Conservation (phyloP, 2,888 invertebrate genomes). For the Meliscaeva auricollis region DNA sequence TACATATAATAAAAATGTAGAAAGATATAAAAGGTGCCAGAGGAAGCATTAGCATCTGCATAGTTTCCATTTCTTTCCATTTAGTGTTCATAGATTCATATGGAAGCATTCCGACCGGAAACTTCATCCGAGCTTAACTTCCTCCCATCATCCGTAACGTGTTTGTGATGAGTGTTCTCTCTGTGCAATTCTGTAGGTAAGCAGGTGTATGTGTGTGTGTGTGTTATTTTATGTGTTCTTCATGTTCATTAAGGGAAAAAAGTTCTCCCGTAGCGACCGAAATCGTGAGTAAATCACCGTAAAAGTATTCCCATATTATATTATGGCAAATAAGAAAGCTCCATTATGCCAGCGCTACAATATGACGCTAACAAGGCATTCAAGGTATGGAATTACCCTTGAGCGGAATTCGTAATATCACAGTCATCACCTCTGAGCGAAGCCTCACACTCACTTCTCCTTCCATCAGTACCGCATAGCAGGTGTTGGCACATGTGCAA, state of each 20-base stretch:
- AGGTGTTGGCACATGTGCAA: conserved; percentile 71
- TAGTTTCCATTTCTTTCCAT: conserved; percentile 38
- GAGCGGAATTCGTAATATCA: conserved; percentile 57
- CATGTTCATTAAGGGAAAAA: conserved; percentile 61
- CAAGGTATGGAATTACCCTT: conserved; percentile 68
- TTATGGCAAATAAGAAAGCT: conserved; percentile 55
- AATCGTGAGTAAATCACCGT: conserved; percentile 74
- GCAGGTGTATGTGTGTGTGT: conserved; percentile 4
- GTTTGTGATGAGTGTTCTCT: not conserved
- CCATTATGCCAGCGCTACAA: conserved; percentile 64
- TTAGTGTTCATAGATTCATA: conserved; percentile 14
- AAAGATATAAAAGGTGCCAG: no score
- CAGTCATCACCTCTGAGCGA: conserved; percentile 28
- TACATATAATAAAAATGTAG: not conserved
- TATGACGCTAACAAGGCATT: conserved; percentile 73
- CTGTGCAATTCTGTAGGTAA: not conserved
- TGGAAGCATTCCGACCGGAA: conserved; percentile 56
- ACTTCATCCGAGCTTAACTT: conserved; percentile 53
- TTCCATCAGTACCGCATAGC: conserved; percentile 23
- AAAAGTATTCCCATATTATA: conserved; percentile 60
- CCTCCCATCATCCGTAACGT: conserved; percentile 39
- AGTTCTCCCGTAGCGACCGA: conserved; percentile 52
- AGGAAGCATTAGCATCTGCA: conserved; percentile 53
- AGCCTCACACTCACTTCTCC: conserved; percentile 23
- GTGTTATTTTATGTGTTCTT: conserved; percentile 11